phyloP scores from a whole-genome alignment of 2,888 invertebrate species.

The Seladonia tumulorum region DNA sequence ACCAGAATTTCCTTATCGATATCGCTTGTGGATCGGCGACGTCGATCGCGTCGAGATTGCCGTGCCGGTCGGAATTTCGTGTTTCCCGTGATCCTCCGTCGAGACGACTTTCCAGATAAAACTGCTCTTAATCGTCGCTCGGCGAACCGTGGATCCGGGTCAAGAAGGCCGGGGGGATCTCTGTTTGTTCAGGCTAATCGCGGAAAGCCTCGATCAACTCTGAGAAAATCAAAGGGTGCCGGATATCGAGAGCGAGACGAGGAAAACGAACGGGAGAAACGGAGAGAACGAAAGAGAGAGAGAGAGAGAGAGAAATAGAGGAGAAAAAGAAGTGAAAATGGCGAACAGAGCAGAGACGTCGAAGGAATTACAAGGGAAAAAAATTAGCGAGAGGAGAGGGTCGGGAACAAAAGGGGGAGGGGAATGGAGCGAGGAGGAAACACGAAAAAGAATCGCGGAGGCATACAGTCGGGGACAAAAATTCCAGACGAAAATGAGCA shows the following conservation, averaged over 20 bases:
- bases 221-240: constrained; percentile 13
- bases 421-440: not conserved
- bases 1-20: constrained; percentile 27
- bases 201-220: constrained; percentile 52
- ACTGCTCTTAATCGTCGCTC: constrained; percentile 38
- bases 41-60: constrained; percentile 9
- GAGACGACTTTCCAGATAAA: constrained; percentile 45
- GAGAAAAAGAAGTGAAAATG: not conserved
- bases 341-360: not conserved
- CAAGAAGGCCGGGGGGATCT: constrained; percentile 53
- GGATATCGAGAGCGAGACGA: not conserved
- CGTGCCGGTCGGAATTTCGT: constrained; percentile 38
- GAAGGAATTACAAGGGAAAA: not conserved
- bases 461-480: too few relatives aligned
- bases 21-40: constrained; percentile 13
- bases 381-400: not conserved
- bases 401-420: not conserved
- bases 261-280: not conserved
- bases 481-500: not conserved
- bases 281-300: not conserved
- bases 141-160: constrained; percentile 56
- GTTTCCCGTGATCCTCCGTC: constrained; percentile 7
- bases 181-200: constrained; percentile 60
- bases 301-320: not conserved
- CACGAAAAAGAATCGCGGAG: not conserved